phyloP scores from a whole-genome alignment of 2,113 vertebrate genomes.

The Spea multiplicata region DNA sequence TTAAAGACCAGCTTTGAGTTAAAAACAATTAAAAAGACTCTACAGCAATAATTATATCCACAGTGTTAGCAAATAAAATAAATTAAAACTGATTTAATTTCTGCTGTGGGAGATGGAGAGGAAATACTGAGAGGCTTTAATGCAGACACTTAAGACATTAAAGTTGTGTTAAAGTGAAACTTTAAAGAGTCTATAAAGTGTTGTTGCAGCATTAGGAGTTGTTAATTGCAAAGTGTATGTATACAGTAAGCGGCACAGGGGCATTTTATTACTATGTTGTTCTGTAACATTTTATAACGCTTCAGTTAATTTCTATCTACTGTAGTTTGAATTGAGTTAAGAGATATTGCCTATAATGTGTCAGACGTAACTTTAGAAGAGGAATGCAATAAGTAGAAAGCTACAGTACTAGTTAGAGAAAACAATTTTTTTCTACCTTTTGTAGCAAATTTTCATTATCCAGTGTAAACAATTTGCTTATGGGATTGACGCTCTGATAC shows the following conservation, averaged over 20 bases:
- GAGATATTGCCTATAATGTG: conserved; percentile 34
- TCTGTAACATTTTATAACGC: conserved; percentile 47
- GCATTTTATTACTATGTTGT: conserved; percentile 49
- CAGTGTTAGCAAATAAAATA: conserved; percentile 80
- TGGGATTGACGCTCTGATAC: too few species aligned
- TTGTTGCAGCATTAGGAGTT: conserved; percentile 48
- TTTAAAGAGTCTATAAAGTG: conserved; percentile 64
- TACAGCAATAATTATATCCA: conserved; percentile 76
- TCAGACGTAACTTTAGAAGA: conserved; percentile 22
- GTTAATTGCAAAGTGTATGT: conserved; percentile 54
- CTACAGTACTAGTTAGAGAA: background rate
- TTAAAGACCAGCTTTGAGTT: conserved; percentile 76
- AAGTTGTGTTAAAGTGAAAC: conserved; percentile 68
- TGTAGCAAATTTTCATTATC: background rate
- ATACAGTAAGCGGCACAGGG: conserved; percentile 47
- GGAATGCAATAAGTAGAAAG: background rate
- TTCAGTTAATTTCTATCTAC: conserved; percentile 47
- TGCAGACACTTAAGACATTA: conserved; percentile 67
- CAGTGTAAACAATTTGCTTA: background rate
- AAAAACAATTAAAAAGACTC: conserved; percentile 79
- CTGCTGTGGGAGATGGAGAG: conserved; percentile 70
- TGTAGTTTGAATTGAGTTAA: conserved; percentile 39
- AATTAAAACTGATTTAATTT: conserved; percentile 84
- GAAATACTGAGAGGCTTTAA: conserved; percentile 72
- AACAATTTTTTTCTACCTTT: background rate